These are phyloP conservation scores for Arrhopalites spinosus DNA, from an alignment of 2,888 invertebrate genomes.

Conservation along the genomic window DNA sequence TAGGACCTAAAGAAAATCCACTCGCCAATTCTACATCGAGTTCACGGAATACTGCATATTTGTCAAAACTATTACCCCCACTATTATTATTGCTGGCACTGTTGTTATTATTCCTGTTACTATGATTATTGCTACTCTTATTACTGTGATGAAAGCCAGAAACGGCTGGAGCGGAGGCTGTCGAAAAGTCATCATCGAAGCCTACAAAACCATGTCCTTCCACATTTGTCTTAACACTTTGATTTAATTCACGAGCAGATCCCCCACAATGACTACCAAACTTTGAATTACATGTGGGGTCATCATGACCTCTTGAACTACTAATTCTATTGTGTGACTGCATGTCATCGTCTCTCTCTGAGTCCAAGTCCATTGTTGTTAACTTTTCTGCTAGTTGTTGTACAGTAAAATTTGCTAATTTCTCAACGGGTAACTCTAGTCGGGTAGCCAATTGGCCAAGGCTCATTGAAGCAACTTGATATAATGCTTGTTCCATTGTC, in stretches of 20 bases:
- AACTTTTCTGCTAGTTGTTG: slow-evolving; percentile 83
- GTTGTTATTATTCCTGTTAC: not conserved
- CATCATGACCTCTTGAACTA: not conserved
- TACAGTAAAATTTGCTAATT: slow-evolving; percentile 82
- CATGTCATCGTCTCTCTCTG: too few species aligned
- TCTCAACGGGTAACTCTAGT: slow-evolving; percentile 75
- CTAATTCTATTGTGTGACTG: slow-evolving; percentile 44
- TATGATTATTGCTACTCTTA: slow-evolving; percentile 1
- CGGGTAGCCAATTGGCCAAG: slow-evolving; percentile 78
- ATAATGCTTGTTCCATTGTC: slow-evolving; percentile 63
- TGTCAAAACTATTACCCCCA: slow-evolving; percentile 64
- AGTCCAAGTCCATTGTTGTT: slow-evolving; percentile 60
- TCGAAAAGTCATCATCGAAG: slow-evolving; percentile 58
- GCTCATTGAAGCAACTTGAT: slow-evolving; percentile 79
- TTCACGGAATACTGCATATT: slow-evolving; percentile 87
- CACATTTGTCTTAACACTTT: too few species aligned
- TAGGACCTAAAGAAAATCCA: not conserved
- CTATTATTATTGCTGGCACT: not conserved
- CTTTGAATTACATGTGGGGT: not conserved
- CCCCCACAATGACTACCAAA: not conserved
- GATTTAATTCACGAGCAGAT: not conserved
- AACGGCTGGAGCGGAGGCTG: slow-evolving; percentile 61
- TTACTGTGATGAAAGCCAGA: not conserved
- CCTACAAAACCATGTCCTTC: slow-evolving; percentile 57
- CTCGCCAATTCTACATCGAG: slow-evolving; percentile 71